phyloP scores from a whole-genome alignment of 2,113 vertebrate genomes.

The Lasiurus borealis region DNA sequence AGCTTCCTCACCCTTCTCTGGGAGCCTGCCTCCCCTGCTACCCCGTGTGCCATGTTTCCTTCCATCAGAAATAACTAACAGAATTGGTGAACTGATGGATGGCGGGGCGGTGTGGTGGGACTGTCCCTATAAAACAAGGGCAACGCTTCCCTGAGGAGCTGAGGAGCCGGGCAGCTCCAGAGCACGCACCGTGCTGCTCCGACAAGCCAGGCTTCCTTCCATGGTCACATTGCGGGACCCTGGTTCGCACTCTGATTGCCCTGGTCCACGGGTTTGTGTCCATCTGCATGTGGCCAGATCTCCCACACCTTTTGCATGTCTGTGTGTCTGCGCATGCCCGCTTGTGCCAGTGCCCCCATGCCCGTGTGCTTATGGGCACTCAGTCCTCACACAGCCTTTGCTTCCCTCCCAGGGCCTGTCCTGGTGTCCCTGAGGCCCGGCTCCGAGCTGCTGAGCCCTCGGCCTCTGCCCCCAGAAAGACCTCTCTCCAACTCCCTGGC shows the following conservation, averaged over 20 bases:
- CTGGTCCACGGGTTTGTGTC: not conserved
- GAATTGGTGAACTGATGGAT: not conserved
- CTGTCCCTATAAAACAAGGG: not conserved
- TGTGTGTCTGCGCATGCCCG: not conserved
- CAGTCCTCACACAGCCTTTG: not conserved
- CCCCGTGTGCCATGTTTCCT: not conserved
- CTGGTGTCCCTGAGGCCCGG: slow-evolving; percentile 95
- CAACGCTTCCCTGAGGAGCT: not conserved
- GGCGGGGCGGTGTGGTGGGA: rapidly evolving
- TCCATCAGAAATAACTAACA: not conserved
- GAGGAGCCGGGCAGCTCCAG: rapidly evolving
- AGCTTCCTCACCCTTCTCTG: not conserved
- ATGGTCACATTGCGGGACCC: rapidly evolving
- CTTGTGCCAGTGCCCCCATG: rapidly evolving
- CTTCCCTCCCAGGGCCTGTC: slow-evolving; percentile 88
- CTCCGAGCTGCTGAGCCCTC: too few relatives aligned
- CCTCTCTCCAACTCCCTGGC: slow-evolving; percentile 49
- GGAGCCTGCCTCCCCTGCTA: not conserved
- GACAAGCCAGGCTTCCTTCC: not conserved
- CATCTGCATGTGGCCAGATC: not conserved
- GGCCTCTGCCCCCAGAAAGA: slow-evolving; percentile 73
- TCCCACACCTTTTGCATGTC: rapidly evolving
- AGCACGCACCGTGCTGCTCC: rapidly evolving
- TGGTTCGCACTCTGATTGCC: not conserved
- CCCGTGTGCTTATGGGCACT: not conserved